Evolutionary conservation across 2,113 vertebrate genomes (phyloP), one percentile per base, ranked within the genome.

Genomic region (Tonatia bakeri): DNA sequence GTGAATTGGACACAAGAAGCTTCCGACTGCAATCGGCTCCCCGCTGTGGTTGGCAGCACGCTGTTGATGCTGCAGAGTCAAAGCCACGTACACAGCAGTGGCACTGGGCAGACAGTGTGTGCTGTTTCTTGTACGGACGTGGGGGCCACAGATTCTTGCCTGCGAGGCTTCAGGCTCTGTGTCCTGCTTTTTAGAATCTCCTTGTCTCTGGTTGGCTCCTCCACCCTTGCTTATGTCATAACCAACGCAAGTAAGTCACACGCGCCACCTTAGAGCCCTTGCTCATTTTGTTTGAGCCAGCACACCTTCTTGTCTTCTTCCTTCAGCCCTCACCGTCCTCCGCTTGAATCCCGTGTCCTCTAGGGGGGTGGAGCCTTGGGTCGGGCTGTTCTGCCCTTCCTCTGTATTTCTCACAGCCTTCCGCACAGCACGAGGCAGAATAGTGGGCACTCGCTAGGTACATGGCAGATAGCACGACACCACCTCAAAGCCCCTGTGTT

Each of bases 401-500:
- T 91, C 65, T 73, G 38, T 80, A 3, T 94, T 94, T 80, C 91
- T 73, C 65, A 8, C 17, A n/a, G 69, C 76, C 81, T 75, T 88
- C 76, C 59, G 31, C 24, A 45, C 22, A 26, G 28, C 10, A 20
- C 26, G 19, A n/a, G 76, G 61, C 54, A 7, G 24, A 45, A 36
- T 67, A 43, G 47, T 14, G 64, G 76, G 31, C 59, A 38, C 38
- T 80, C 79, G 45, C 40, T 52, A 91, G 79, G 28, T 83, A 14
- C 22, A 36, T 22, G 43, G 61, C 31, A 81, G 73, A 7, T 80
- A 80, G 28, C 77, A 11, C 36, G 1, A 45, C 86, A 65, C 85
- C 4, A 4, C 95, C 92, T 97, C 91, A 97, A 95, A 96, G 94
- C 94, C 96, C 22, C 90, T 98, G 13, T 70, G 19, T 96, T 70